Evolutionary conservation across 23 tunicate genomes (phyloP), one percentile per base, ranked within the genome.

Genomic region (Oikopleura vanhoeffeni): DNA sequence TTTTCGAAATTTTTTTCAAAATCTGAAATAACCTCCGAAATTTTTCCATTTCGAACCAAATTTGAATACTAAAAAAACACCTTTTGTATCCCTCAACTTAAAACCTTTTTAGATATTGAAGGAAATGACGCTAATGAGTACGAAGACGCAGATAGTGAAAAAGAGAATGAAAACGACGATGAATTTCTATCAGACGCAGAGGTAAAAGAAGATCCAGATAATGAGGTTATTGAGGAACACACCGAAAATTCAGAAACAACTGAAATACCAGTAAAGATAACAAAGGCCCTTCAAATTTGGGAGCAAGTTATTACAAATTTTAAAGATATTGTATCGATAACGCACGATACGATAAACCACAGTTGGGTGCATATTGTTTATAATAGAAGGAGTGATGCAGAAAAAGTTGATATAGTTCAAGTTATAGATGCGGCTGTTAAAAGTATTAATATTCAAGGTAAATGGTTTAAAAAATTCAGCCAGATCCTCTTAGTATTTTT

Each of bases 71-170:
- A n/a, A n/a, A n/a, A n/a, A n/a, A n/a, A n/a, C n/a, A n/a, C n/a
- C n/a, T n/a, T n/a, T n/a, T n/a, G n/a, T n/a, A n/a, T n/a, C n/a
- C n/a, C n/a, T n/a, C n/a, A n/a, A n/a, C n/a, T n/a, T n/a, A n/a
- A n/a, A n/a, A n/a, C n/a, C n/a, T n/a, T n/a, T n/a, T n/a, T n/a
- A n/a, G n/a, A n/a, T n/a, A n/a, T n/a, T n/a, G n/a, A n/a, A n/a
- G n/a, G n/a, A n/a, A 87, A 32, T 39, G 84, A 40, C 83, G 89
- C 67, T 35, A 30, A 71, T 71, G 79, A 71, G 33, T 71, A 71
- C 79, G 84, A 87, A 84, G 90, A 83, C 58, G 88, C 40, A 40
- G 90, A 84, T 4, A 79, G 86, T 39, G 40, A 76, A 0, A 87
- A 85, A 36, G 84, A 86, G 40, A 76, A 85, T 42, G 41, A 87